These are phyloP conservation scores for Chlorocebus sabaeus DNA, from an alignment of 2,113 vertebrate species.

Conservation along the genomic window DNA sequence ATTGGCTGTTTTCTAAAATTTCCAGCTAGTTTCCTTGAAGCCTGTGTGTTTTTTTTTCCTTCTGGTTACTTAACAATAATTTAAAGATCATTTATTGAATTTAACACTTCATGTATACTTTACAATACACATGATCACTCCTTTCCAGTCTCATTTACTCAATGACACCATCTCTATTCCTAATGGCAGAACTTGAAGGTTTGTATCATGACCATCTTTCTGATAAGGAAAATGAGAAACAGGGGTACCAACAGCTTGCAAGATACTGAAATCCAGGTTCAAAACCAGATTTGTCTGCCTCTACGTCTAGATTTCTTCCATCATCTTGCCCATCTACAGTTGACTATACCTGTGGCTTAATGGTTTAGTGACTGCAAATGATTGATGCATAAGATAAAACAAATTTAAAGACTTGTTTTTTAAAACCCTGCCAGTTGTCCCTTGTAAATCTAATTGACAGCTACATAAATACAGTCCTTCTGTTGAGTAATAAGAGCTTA, in stretches of 20 bases:
- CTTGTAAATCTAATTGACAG: constrained; percentile 33
- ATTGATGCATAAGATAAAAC: constrained; percentile 46
- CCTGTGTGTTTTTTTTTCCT: neutral
- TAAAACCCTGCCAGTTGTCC: neutral
- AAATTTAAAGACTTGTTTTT: constrained; percentile 58
- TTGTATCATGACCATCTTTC: neutral
- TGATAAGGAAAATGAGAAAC: neutral
- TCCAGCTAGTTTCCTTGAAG: neutral
- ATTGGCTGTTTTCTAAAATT: neutral
- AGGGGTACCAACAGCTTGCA: neutral
- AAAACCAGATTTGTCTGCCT: neutral
- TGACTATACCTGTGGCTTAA: neutral
- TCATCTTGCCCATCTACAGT: neutral
- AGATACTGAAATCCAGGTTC: neutral
- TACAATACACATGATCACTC: too few relatives aligned
- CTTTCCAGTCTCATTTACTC: neutral
- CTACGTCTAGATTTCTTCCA: neutral
- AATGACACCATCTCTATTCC: neutral
- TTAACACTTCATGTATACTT: neutral
- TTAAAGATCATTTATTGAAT: neutral
- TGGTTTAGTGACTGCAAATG: neutral
- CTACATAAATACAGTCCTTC: neutral
- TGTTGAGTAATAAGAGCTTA: constrained; percentile 6
- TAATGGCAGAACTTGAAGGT: neutral
- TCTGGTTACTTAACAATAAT: constrained; percentile 2